phyloP scores from a whole-genome alignment of 2,113 vertebrate genomes.

The Colius striatus region DNA sequence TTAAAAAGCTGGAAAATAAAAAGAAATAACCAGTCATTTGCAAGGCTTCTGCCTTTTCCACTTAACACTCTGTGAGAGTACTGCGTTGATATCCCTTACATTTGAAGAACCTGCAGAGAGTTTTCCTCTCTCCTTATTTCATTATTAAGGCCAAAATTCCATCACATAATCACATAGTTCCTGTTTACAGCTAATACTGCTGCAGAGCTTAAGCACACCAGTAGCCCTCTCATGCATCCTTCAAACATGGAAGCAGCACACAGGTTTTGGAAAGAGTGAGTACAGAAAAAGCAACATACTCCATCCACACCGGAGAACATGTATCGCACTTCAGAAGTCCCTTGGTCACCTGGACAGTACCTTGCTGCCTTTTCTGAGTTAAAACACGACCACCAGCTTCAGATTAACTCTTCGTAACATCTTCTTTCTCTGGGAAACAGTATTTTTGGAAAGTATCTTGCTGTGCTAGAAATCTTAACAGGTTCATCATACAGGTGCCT shows the following conservation, averaged over 20 bases:
- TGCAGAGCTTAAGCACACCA: conserved; percentile 5
- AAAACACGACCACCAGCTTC: background rate
- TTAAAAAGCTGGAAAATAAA: background rate
- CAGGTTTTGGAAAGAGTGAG: conserved; percentile 8
- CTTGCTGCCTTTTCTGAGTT: background rate
- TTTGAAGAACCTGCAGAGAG: background rate
- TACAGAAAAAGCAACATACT: background rate
- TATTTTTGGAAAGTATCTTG: background rate
- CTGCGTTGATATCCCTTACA: background rate
- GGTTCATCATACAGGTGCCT: background rate
- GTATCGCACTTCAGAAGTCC: fast-evolving
- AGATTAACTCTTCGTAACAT: background rate
- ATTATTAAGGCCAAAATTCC: background rate
- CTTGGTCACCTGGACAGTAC: background rate
- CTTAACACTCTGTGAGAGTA: background rate
- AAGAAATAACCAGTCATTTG: background rate
- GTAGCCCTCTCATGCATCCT: background rate
- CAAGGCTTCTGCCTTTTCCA: background rate
- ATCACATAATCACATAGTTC: background rate
- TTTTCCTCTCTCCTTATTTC: background rate
- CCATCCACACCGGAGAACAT: background rate
- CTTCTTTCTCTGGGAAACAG: background rate
- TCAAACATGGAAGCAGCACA: background rate
- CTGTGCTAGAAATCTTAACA: background rate
- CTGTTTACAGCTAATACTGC: background rate